Percentiles rank a stretch among this genome's conserved stretches.
Conservation (phyloP, 2,113 vertebrate genomes). For the Macquaria australasica region DNA sequence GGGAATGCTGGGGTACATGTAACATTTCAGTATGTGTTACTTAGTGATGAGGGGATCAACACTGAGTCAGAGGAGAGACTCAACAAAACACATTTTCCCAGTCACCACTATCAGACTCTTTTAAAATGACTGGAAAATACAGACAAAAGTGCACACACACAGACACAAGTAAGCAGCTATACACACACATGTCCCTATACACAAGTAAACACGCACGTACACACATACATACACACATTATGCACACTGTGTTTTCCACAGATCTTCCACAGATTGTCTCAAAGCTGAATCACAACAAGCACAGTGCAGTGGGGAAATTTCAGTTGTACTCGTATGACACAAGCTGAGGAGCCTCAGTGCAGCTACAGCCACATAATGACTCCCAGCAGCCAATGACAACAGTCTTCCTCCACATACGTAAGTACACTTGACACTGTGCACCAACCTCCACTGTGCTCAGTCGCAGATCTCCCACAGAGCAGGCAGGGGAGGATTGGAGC, state of each 20-base stretch:
- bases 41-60: slow-evolving; percentile 39
- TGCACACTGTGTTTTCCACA: slow-evolving; percentile 1
- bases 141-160: neutral
- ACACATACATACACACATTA: neutral
- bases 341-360: slow-evolving; percentile 31
- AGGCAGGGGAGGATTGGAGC: slow-evolving; percentile 37
- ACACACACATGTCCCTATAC: neutral
- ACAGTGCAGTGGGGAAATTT: slow-evolving; percentile 7
- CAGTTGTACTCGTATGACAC: slow-evolving; percentile 35
- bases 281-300: slow-evolving; percentile 33
- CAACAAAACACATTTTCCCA: slow-evolving; percentile 41
- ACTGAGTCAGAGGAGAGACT: slow-evolving; percentile 31
- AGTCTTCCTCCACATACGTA: slow-evolving; percentile 38
- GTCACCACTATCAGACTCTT: slow-evolving; percentile 15
- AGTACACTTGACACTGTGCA: slow-evolving; percentile 60
- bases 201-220: neutral
- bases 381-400: slow-evolving; percentile 54
- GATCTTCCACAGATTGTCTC: slow-evolving; percentile 9
- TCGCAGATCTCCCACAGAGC: slow-evolving; percentile 44
- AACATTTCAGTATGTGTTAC: slow-evolving; percentile 44
- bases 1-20: slow-evolving; percentile 42
- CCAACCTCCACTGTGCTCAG: slow-evolving; percentile 38
- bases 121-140: slow-evolving; percentile 1
- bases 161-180: neutral
- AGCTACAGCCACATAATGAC: slow-evolving; percentile 47